Percentiles rank a stretch among this genome's conserved stretches.
These are phyloP conservation scores for Burhinus oedicnemus DNA, from an alignment of 2,113 vertebrate genomes.

Conservation along the genomic window DNA sequence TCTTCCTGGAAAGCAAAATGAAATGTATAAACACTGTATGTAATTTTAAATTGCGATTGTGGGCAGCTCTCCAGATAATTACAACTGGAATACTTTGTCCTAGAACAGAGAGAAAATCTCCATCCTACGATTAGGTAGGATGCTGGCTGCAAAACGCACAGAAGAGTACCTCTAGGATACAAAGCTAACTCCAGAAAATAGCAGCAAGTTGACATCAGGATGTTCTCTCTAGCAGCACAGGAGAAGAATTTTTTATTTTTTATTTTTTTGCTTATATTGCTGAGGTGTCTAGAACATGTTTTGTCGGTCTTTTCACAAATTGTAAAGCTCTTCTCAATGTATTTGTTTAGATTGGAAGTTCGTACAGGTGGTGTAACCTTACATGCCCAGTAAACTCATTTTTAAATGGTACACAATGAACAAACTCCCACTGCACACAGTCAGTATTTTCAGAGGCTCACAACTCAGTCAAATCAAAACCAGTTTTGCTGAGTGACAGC, in stretches of 20 bases:
- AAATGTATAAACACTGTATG: background rate
- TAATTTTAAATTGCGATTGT: background rate
- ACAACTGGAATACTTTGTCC: background rate
- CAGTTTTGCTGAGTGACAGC: background rate
- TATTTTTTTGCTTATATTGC: background rate
- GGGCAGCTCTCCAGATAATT: background rate
- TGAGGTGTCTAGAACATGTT: background rate
- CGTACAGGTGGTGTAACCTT: background rate
- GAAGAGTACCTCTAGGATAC: background rate
- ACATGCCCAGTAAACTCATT: background rate
- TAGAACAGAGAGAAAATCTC: background rate
- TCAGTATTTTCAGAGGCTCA: background rate
- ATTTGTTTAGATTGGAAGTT: background rate
- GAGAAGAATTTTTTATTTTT: background rate
- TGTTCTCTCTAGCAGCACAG: background rate
- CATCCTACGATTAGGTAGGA: background rate
- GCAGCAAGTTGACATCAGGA: background rate
- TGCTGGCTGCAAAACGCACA: background rate
- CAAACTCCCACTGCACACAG: background rate
- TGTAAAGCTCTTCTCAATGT: background rate
- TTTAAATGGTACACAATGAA: background rate
- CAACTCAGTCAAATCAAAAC: background rate
- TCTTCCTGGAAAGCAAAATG: background rate
- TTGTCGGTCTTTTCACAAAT: background rate
- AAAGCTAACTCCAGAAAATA: background rate